Percentiles rank a stretch among this genome's conserved stretches.
phyloP scores from a whole-genome alignment of 2,797 vertebrate species.

The Phylloscopus collybita region DNA sequence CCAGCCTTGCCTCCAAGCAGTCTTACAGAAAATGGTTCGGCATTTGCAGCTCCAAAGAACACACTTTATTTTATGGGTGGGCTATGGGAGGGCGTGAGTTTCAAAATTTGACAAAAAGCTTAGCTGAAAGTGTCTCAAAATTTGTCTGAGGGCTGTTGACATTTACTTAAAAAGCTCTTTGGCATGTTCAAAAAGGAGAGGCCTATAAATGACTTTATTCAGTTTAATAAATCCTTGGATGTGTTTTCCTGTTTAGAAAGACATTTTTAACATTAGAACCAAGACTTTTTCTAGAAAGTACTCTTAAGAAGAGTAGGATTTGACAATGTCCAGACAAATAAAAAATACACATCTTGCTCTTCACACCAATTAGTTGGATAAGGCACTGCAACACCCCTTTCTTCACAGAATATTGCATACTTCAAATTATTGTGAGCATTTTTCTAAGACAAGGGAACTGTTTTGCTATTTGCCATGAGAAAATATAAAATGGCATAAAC shows the following conservation, averaged over 20 bases:
- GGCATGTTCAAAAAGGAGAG: not conserved
- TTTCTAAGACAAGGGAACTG: not conserved
- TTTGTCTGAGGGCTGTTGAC: not conserved
- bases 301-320: not conserved
- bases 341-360: not conserved
- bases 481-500: not conserved
- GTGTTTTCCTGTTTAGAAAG: not conserved
- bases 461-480: not conserved
- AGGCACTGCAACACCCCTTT: not conserved
- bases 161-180: not conserved
- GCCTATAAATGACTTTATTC: not conserved
- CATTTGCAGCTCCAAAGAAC: not conserved
- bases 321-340: not conserved
- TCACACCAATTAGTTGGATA: not conserved
- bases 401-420: not conserved
- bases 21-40: not conserved
- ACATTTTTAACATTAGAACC: not conserved
- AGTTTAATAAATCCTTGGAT: not conserved
- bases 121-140: not conserved
- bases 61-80: not conserved
- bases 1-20: not conserved
- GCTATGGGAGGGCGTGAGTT: not conserved
- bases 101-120: not conserved
- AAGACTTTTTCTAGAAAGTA: not conserved
- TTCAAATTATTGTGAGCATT: not conserved